Evolutionary conservation across 2,113 vertebrate genomes (phyloP).

Genomic region (Corythoichthys haematopterus): DNA sequence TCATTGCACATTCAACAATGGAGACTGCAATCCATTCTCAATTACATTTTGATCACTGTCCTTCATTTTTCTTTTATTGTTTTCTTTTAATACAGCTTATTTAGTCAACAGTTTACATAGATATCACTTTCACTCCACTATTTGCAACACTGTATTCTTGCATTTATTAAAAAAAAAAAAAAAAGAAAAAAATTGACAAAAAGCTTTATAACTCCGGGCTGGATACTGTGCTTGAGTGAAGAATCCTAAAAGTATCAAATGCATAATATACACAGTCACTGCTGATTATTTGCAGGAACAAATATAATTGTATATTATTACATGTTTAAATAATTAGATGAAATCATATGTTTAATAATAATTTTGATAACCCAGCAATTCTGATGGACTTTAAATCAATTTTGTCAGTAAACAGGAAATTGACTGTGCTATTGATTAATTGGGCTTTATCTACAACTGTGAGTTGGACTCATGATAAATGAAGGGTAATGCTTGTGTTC

Average conservation of each 20-base stretch:
- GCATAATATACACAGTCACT: too few relatives aligned
- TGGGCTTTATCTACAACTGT: constrained; percentile 9
- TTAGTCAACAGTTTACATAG: neutral
- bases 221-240: too few relatives aligned
- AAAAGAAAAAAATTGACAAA: neutral
- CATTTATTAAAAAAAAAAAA: neutral
- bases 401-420: constrained; percentile 14
- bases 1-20: neutral
- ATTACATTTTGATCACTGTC: neutral
- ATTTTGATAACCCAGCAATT: neutral
- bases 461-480: constrained; percentile 9
- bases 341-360: neutral
- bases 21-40: neutral
- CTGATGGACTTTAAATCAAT: neutral
- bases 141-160: neutral
- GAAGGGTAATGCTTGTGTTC: neutral
- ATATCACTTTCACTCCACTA: neutral
- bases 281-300: too few relatives aligned
- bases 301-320: too few relatives aligned
- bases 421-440: constrained; percentile 14
- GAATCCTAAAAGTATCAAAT: too few relatives aligned
- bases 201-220: neutral
- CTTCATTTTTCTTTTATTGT: neutral
- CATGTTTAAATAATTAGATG: neutral
- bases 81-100: neutral